Base-by-base conservation (phyloP, 2,797 vertebrate species). In the Pipistrellus pipistrellus region DNA sequence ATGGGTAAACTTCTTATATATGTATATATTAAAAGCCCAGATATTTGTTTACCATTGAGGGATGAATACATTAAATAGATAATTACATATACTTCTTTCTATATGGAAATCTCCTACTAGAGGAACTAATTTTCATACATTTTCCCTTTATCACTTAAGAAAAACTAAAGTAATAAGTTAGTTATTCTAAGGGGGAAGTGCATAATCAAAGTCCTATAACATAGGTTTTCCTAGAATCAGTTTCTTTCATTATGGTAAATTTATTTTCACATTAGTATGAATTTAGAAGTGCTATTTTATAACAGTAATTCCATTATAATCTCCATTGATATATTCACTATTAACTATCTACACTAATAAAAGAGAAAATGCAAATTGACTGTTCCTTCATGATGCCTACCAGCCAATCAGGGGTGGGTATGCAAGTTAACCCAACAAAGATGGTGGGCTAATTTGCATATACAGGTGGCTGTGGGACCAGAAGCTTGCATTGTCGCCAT, bases 261-360 rank as follows among this genome's bases (percentile, higher is more conserved):
- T 76, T 62, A 35, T 88, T 92, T 85, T 83, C 13, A 81, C 81
- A 46, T 92, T 85, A 75, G 11, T 92, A 30, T 88, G 7, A 90
- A 55, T 73, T 90, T 83, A 66, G 9, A 6, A 55, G 6, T 90
- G 46, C 8, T 71, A 72, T 57, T 90, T 93, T 53, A n/a, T 92
- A 69, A 88, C 3, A 38, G 13, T 57, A 62, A 62, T 55, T 90
- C 15, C 82, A 17, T 46, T 85, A 15, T 73, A 83, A 48, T 75
- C 25, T 5, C n/a, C 20, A 73, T 7, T 91, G 27, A 95, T 38
- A 77, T 73, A 69, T 30, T 88, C 9, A 80, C 18, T 92, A 57
- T 72, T 3, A 62, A n/a, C 80, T 38, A 27, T 77, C 46, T 48
- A 48, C 14, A 44, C 44, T 44, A 44, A 44, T 48, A 48, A 48